These are phyloP conservation scores for Limnothrissa miodon DNA, from an alignment of 2,113 vertebrate species.

Conservation along the genomic window DNA sequence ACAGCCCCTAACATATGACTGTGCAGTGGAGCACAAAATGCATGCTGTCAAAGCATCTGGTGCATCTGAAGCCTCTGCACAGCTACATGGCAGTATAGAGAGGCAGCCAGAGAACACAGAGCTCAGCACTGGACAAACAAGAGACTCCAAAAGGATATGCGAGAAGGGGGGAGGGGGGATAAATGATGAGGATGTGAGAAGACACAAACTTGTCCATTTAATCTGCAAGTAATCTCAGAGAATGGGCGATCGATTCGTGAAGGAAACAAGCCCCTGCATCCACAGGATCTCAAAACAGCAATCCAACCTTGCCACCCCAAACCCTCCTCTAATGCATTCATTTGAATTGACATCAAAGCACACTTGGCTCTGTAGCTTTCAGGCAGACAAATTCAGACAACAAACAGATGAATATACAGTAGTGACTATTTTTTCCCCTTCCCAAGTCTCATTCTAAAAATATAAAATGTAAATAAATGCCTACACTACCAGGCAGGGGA, in stretches of 20 bases:
- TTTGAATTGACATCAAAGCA: neutral
- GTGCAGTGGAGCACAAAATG: constrained; percentile 29
- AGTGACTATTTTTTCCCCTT: neutral
- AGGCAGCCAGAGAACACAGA: neutral
- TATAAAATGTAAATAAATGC: neutral
- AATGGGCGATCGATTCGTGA: neutral
- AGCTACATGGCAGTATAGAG: neutral
- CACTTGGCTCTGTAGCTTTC: neutral
- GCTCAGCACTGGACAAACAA: neutral
- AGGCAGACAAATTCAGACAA: neutral
- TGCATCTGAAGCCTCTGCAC: constrained; percentile 29
- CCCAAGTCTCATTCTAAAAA: neutral
- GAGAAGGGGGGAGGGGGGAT: neutral
- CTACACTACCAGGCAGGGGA: neutral
- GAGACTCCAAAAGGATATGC: neutral
- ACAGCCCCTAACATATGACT: constrained; percentile 23
- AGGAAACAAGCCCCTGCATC: neutral
- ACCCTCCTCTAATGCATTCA: neutral
- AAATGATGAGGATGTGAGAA: neutral
- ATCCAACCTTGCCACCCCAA: neutral
- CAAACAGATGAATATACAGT: neutral
- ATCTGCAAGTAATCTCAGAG: neutral
- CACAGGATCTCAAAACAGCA: neutral
- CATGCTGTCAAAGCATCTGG: constrained; percentile 43
- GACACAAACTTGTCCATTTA: neutral